Conservation (phyloP, 92 coral and sea anemone species). For the Porites evermanni region DNA sequence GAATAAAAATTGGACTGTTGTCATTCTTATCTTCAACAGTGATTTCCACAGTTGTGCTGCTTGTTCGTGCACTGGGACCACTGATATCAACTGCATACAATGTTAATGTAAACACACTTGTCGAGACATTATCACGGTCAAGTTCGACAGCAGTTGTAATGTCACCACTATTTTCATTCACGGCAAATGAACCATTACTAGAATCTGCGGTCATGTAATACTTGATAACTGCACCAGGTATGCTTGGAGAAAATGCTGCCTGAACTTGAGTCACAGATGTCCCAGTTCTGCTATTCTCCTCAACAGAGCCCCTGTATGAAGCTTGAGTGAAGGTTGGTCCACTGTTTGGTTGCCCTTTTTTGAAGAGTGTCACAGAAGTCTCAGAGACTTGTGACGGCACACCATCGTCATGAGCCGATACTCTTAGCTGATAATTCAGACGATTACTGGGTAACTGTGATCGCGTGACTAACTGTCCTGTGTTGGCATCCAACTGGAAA, state of each 20-base stretch:
- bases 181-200: constrained; percentile 75
- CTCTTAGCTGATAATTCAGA: constrained; percentile 56
- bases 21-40: constrained; percentile 81
- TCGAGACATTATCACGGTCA: constrained; percentile 83
- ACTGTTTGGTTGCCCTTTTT: constrained; percentile 62
- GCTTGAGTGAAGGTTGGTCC: constrained; percentile 74
- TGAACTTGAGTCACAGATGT: constrained; percentile 67
- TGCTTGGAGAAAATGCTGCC: constrained; percentile 58
- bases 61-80: constrained; percentile 70
- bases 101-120: constrained; percentile 59
- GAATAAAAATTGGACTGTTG: constrained; percentile 80
- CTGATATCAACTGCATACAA: constrained; percentile 83
- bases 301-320: constrained; percentile 59
- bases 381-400: constrained; percentile 50
- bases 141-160: constrained; percentile 57
- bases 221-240: constrained; percentile 47
- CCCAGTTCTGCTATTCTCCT: constrained; percentile 72
- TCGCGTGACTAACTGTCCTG: constrained; percentile 65
- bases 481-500: constrained; percentile 60
- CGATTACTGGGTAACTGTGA: constrained; percentile 35
- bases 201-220: constrained; percentile 87
- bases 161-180: constrained; percentile 73
- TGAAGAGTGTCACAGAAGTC: constrained; percentile 71
- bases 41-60: constrained; percentile 56
- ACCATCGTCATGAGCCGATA: constrained; percentile 81